Conservation (phyloP, 1,140 invertebrate species). For the Harpegnathos saltator region DNA sequence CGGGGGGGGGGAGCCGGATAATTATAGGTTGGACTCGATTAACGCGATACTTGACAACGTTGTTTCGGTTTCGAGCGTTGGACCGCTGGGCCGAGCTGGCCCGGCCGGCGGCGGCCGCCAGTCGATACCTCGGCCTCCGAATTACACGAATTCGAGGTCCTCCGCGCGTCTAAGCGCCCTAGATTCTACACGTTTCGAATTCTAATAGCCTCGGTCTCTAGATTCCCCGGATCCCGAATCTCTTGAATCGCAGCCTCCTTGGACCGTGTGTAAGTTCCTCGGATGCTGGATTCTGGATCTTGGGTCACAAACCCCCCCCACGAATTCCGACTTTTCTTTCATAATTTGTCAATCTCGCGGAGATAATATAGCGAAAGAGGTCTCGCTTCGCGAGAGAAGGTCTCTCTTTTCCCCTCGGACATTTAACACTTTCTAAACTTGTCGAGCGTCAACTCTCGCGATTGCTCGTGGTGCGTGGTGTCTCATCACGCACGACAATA, state of each 20-base stretch:
- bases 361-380: not conserved
- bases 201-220: constrained; percentile 11
- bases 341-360: not conserved
- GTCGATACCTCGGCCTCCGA: constrained; percentile 9
- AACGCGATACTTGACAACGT: constrained; percentile 50
- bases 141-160: constrained; percentile 14
- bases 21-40: constrained; percentile 43
- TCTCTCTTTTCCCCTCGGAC: too few relatives aligned
- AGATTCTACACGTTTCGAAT: constrained; percentile 40
- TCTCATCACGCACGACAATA: too few relatives aligned
- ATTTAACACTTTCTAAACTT: too few relatives aligned
- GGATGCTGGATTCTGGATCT: not conserved
- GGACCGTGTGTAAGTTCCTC: not conserved
- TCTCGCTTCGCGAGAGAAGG: too few relatives aligned
- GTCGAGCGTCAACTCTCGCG: too few relatives aligned
- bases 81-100: not conserved
- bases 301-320: not conserved
- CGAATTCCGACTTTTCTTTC: not conserved
- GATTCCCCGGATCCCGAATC: constrained; percentile 1
- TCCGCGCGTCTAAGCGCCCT: constrained; percentile 14
- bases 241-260: constrained; percentile 10
- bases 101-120: too few relatives aligned
- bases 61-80: constrained; percentile 6
- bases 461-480: too few relatives aligned
- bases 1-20: not conserved